Evolutionary conservation across 35 echinoderm and acorn worm species (phyloP).

Genomic region (Acanthaster planci): DNA sequence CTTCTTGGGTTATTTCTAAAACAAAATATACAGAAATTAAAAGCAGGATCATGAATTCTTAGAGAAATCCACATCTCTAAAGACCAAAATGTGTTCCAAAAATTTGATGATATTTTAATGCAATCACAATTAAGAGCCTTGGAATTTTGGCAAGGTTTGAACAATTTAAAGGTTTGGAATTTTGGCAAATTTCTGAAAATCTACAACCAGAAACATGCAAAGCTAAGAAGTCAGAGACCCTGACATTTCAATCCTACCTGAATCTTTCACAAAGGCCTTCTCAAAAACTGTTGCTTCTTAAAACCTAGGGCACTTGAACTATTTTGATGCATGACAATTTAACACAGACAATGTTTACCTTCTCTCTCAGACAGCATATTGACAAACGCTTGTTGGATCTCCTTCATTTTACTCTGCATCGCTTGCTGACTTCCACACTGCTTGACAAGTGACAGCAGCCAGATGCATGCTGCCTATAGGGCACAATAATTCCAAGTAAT

Average conservation of each 20-base stretch:
- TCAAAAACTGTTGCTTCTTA: not conserved
- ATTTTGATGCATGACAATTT: not conserved
- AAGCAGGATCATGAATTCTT: not conserved
- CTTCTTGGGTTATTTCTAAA: constrained; percentile 90
- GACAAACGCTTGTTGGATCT: constrained; percentile 80
- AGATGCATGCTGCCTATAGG: constrained; percentile 87
- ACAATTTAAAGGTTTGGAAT: too few relatives aligned
- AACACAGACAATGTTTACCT: constrained; percentile 49
- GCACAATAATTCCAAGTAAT: too few relatives aligned
- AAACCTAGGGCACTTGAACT: not conserved
- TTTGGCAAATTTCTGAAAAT: too few relatives aligned
- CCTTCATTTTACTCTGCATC: constrained; percentile 47
- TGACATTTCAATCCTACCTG: not conserved
- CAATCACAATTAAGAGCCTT: too few relatives aligned
- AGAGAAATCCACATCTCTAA: not conserved
- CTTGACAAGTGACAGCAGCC: constrained; percentile 91
- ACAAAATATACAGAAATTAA: constrained; percentile 22
- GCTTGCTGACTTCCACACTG: constrained; percentile 71
- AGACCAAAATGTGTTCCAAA: too few relatives aligned
- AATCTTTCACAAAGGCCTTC: too few relatives aligned
- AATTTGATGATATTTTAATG: too few relatives aligned
- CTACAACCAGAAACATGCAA: too few relatives aligned
- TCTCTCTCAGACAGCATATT: constrained; percentile 88
- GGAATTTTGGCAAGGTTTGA: too few relatives aligned
- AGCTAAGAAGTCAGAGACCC: too few relatives aligned